A percentile compares a stretch with the other conserved stretches of the same genome.
Evolutionary conservation across 2,888 invertebrate species (phyloP).

Genomic region (Drosophila ustulata): DNA sequence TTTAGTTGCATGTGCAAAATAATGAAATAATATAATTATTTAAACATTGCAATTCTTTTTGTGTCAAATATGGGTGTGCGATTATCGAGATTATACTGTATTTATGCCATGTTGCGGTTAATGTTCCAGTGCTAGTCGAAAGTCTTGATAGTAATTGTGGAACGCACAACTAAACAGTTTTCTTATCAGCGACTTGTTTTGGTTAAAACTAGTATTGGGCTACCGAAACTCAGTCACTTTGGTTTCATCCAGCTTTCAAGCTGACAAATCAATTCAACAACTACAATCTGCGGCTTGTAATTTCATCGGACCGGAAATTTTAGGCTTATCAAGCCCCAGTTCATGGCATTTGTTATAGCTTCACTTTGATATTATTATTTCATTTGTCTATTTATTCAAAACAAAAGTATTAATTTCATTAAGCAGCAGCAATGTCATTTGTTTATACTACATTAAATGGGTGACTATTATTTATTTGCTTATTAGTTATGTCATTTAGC

Average conservation of each 20-base stretch:
- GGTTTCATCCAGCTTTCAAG: conserved; percentile 42
- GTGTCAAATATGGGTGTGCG: too few relatives aligned
- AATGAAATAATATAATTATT: too few relatives aligned
- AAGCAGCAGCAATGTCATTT: not conserved
- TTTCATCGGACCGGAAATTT: conserved; percentile 14
- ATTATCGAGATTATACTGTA: too few relatives aligned
- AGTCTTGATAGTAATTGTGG: conserved; percentile 16
- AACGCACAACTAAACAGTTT: conserved; percentile 28
- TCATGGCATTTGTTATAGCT: conserved; percentile 4
- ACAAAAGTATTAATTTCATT: not conserved
- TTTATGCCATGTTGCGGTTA: conserved; percentile 2
- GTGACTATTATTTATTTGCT: not conserved
- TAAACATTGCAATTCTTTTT: too few relatives aligned
- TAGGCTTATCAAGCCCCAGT: conserved; percentile 6
- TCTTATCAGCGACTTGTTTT: conserved; percentile 61
- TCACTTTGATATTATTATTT: not conserved
- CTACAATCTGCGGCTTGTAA: conserved; percentile 3
- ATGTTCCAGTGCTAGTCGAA: conserved; percentile 19
- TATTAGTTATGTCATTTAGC: conserved; percentile 9
- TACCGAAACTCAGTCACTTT: conserved; percentile 63
- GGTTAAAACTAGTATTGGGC: conserved; percentile 70
- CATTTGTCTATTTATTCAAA: not conserved
- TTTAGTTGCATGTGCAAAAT: too few relatives aligned
- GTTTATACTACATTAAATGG: not conserved
- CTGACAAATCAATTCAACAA: conserved; percentile 3